A percentile compares a stretch with the other conserved stretches of the same genome.
Conservation (phyloP, 2,113 vertebrate species). For the Hypocryptadius cinnamomeus region DNA sequence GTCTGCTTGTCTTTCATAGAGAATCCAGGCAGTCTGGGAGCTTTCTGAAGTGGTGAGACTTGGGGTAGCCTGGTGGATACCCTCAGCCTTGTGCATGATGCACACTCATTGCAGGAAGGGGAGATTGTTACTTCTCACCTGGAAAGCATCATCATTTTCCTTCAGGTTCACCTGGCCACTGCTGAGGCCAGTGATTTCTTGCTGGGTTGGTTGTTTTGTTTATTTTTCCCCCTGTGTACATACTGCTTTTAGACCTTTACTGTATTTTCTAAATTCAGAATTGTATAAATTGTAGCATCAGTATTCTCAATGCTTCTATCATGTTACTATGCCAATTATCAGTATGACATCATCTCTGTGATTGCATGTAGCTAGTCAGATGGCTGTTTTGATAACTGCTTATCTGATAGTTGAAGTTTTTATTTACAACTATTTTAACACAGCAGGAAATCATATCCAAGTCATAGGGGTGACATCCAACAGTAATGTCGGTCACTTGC, state of each 20-base stretch:
- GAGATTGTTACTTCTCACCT: not conserved
- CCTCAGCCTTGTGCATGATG: not conserved
- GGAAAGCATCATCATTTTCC: not conserved
- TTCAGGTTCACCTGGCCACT: not conserved
- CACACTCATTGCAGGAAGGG: not conserved
- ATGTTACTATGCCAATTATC: not conserved
- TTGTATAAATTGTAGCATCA: not conserved
- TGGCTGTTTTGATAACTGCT: not conserved
- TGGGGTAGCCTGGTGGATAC: not conserved
- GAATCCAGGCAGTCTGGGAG: not conserved
- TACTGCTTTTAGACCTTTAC: not conserved
- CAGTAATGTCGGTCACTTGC: not conserved
- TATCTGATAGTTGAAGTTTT: not conserved
- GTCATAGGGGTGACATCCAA: not conserved
- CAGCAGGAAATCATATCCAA: not conserved
- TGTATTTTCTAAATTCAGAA: not conserved
- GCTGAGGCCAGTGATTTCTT: not conserved
- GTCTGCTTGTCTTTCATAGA: not conserved
- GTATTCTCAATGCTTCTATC: not conserved
- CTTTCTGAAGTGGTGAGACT: not conserved
- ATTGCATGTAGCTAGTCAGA: not conserved
- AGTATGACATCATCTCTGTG: not conserved
- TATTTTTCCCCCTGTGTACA: not conserved
- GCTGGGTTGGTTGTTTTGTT: not conserved
- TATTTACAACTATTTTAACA: not conserved